Evolutionary conservation across 2,888 invertebrate genomes (phyloP), one percentile per base, ranked within the genome.

Genomic region (Drosophila pseudotakahashii): DNA sequence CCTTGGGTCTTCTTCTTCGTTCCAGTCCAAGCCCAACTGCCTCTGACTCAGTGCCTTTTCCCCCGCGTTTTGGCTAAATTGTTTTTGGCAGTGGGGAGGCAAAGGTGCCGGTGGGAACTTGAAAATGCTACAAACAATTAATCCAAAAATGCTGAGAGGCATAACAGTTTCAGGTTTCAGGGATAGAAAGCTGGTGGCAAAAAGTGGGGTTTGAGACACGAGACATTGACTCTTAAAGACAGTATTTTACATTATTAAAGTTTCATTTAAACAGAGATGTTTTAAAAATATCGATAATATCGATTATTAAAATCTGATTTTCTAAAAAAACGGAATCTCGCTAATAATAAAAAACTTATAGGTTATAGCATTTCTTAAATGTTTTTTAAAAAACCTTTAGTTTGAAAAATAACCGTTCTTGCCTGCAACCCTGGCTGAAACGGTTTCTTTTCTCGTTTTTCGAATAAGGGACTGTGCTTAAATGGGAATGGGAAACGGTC

Each of bases 101-200:
- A 13, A 44, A 23, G 44, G 44, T 47, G 32, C 7, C 11, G 34
- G 45, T 19, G 64, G 39, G 41, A 39, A 41, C 50, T 44, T 44
- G 55, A 51, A 55, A 68, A 45, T 41, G 50, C 55, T 47, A 59
- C 55, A 67, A 68, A 67, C 69, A 68, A 68, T 68, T 68, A 55
- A 68, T 50, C 30, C 30, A 44, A 68, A 68, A 67, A 41, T 55
- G 48, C 69, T 16, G 42, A 57, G 67, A 44, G 68, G 30, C 66
- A 54, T 45, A 68, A 69, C 47, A 41, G 52, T 69, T 53, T 36
- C 41, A 69, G 10, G 39, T 58, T 45, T 47, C 55, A 68, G 45
- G 69, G 48, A 34, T 44, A 42, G 34, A 26, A 34, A 36, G 13
- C 19, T 41, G 10, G 23, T 9, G 19, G 3, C 10, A 5, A 34